A percentile compares a stretch with the other conserved stretches of the same genome.
phyloP scores from a whole-genome alignment of 2,797 vertebrate genomes.

The Astyanax mexicanus region DNA sequence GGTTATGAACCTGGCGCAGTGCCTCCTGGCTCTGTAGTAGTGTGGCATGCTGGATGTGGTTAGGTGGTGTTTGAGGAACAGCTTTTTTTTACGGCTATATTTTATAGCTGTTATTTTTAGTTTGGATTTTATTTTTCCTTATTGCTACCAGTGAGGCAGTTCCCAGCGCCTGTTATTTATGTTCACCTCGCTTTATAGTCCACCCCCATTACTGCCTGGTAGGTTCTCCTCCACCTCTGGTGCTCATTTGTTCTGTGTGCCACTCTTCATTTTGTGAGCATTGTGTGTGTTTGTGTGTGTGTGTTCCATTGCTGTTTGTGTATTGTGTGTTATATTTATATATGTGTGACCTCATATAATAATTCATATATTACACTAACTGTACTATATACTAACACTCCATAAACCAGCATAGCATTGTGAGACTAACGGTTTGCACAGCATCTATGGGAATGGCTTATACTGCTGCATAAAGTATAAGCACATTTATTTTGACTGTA shows the following conservation, averaged over 20 bases:
- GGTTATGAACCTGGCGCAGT: slow-evolving; percentile 16
- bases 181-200: not conserved
- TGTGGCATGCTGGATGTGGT: slow-evolving; percentile 64
- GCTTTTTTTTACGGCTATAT: slow-evolving; percentile 17
- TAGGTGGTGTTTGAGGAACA: slow-evolving; percentile 36
- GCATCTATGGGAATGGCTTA: slow-evolving; percentile 43
- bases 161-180: slow-evolving; percentile 23
- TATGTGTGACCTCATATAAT: slow-evolving; percentile 23
- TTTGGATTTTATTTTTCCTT: not conserved
- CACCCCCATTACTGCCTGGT: slow-evolving; percentile 11
- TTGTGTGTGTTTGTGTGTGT: too few relatives aligned
- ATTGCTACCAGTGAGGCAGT: slow-evolving; percentile 10
- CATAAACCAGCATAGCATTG: slow-evolving; percentile 6
- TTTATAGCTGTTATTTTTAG: not conserved
- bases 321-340: too few relatives aligned
- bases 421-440: slow-evolving; percentile 15
- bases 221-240: not conserved
- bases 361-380: too few relatives aligned
- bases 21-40: slow-evolving; percentile 53
- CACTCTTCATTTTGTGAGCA: slow-evolving; percentile 28
- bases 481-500: slow-evolving; percentile 9
- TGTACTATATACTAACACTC: slow-evolving; percentile 17
- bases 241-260: slow-evolving; percentile 31
- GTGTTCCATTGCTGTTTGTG: slow-evolving; percentile 32
- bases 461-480: slow-evolving; percentile 24